These are phyloP conservation scores for Chitala chitala DNA, from an alignment of 2,113 vertebrate genomes.

Conservation along the genomic window DNA sequence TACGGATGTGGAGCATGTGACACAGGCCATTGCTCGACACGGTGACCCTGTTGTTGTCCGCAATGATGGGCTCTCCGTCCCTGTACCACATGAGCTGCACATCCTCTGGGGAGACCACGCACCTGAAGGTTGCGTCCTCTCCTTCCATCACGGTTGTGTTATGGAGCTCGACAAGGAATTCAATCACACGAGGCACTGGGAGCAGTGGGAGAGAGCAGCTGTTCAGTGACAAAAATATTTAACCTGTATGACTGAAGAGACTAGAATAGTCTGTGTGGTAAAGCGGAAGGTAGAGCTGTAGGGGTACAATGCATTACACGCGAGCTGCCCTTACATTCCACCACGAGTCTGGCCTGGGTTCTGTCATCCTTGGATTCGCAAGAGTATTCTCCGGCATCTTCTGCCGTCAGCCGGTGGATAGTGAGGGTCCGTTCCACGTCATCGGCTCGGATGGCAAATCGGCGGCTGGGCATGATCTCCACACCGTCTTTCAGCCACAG, in stretches of 20 bases:
- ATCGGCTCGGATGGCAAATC: constrained; percentile 58
- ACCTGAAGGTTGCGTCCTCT: constrained; percentile 83
- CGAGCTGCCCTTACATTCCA: constrained; percentile 62
- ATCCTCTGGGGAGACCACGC: constrained; percentile 81
- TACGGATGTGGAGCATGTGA: constrained; percentile 67
- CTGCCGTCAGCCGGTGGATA: constrained; percentile 62
- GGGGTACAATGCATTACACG: too few relatives aligned
- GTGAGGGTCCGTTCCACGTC: constrained; percentile 77
- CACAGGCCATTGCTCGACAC: constrained; percentile 67
- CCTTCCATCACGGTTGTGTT: constrained; percentile 81
- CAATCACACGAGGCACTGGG: constrained; percentile 78
- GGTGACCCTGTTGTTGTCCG: constrained; percentile 53
- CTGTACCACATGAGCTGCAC: constrained; percentile 76
- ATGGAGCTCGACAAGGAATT: constrained; percentile 79
- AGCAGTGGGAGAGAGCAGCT: not conserved
- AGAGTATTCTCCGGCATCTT: constrained; percentile 71
- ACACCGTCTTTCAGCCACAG: constrained; percentile 71
- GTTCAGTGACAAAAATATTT: too few relatives aligned
- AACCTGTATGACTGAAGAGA: too few relatives aligned
- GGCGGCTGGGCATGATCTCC: constrained; percentile 55
- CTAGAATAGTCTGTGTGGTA: too few relatives aligned
- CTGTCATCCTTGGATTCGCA: constrained; percentile 73
- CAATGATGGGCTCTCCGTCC: constrained; percentile 66
- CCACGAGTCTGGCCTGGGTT: constrained; percentile 61
- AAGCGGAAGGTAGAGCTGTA: too few relatives aligned